Base-by-base conservation (phyloP, 1,140 invertebrate genomes). In the Drosophila ambigua region DNA sequence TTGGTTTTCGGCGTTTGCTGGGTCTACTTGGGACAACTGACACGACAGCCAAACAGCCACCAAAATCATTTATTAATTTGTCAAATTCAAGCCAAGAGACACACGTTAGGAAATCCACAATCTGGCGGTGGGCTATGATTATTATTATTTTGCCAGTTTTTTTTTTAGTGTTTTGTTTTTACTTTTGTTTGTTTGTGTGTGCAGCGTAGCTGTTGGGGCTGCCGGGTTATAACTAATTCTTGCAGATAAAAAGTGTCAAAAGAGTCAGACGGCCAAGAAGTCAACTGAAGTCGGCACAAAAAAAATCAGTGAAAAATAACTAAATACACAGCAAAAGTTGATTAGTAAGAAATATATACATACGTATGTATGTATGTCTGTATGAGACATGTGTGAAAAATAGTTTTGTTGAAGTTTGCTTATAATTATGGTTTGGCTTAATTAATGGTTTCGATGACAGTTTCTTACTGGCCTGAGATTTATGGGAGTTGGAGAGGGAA, bases 11-110 rank as follows among this genome's bases (percentile, higher is more conserved):
- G 46, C 31, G 41, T 41, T 24, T 57, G 54, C 24, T 5, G 46
- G 57, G 48, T 48, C 57, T 59, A 48, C 35, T 50, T 43, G 55
- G 66, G 50, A 50, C 72, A 75, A 53, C 61, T 55, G 71, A 65
- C 71, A 74, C 48, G 71, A 65, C 71, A 74, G 60, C 71, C 61
- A 23, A 58, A 46, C 44, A 64, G 49, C 57, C 43, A 69, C 44
- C 23, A 48, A 72, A 77, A 67, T 76, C 73, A 77, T 77, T 69
- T 77, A 77, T 77, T 77, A 77, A 77, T 77, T 77, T 77, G 74
- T 77, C 73, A 77, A 77, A 77, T 59, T 69, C 64, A 77, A 72
- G 66, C 68, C 65, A 71, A 72, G 66, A 77, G 35, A 54, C 45
- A 77, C 53, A 77, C 59, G 74, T 77, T 77, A 77, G 73, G 74